Percentiles rank a stretch among this genome's conserved stretches.
Conservation (phyloP, 2,888 invertebrate genomes). For the Tiphia femorata region DNA sequence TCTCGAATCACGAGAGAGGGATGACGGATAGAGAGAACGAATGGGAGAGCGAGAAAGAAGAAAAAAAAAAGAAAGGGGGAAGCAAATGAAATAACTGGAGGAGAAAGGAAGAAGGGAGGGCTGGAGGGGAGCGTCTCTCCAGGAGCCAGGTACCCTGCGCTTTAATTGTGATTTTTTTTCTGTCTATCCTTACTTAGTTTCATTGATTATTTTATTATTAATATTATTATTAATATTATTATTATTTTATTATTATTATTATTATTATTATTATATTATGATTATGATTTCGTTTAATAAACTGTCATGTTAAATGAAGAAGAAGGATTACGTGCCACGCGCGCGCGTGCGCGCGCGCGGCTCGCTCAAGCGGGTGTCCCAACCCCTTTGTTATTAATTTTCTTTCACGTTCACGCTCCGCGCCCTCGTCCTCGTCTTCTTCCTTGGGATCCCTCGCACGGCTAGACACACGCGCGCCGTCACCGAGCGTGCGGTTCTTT, state of each 20-base stretch:
- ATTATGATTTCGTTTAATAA: conserved; percentile 66
- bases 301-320: conserved; percentile 62
- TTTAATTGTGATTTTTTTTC: conserved; percentile 64
- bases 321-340: conserved; percentile 7
- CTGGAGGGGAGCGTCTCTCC: conserved; percentile 31
- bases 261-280: conserved; percentile 59
- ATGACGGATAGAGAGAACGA: conserved; percentile 5
- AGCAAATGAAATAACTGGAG: neutral
- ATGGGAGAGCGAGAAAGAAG: neutral
- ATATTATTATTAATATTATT: conserved; percentile 43
- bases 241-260: conserved; percentile 47
- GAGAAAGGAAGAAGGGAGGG: conserved; percentile 7
- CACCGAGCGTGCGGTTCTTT: too few species aligned
- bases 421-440: too few species aligned
- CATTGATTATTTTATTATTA: conserved; percentile 54
- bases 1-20: too few species aligned
- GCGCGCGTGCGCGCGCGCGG: neutral
- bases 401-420: too few species aligned
- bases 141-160: conserved; percentile 50
- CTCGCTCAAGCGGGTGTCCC: too few species aligned
- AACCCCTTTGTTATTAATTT: too few species aligned
- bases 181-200: conserved; percentile 61
- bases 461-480: too few species aligned
- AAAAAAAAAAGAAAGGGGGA: neutral
- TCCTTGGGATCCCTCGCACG: too few species aligned